Percentiles rank a stretch among this genome's conserved stretches.
Evolutionary conservation across 1,140 invertebrate genomes (phyloP).

Genomic region (Lepidurus arcticus): DNA sequence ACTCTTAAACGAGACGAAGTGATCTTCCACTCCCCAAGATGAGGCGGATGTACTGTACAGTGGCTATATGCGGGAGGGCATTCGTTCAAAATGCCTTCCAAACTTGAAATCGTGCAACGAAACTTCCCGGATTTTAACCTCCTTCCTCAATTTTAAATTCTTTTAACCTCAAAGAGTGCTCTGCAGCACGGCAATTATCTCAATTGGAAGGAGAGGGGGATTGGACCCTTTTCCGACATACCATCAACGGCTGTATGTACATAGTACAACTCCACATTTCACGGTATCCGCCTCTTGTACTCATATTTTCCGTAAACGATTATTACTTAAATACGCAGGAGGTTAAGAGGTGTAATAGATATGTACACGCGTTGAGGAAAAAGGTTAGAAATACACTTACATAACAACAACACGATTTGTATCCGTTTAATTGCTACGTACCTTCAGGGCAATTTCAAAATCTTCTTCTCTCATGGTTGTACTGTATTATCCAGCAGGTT

Average conservation of each 20-base stretch:
- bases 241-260: too few species aligned
- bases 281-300: too few species aligned
- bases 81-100: neutral
- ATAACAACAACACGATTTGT: neutral
- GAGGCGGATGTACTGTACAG: neutral
- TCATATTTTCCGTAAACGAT: neutral
- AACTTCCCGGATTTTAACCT: neutral
- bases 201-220: neutral
- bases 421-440: conserved; percentile 41
- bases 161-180: neutral
- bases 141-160: neutral
- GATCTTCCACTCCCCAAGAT: neutral
- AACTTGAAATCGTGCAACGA: neutral
- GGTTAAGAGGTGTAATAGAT: neutral
- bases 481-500: neutral
- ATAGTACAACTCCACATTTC: too few species aligned
- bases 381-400: neutral
- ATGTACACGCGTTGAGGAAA: neutral
- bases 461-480: conserved; percentile 76
- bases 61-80: neutral
- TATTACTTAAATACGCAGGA: neutral
- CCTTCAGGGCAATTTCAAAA: conserved; percentile 85
- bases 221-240: neutral
- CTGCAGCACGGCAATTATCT: neutral
- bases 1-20: neutral